Conservation (phyloP, 2,113 vertebrate species). For the Menidia beryllina region DNA sequence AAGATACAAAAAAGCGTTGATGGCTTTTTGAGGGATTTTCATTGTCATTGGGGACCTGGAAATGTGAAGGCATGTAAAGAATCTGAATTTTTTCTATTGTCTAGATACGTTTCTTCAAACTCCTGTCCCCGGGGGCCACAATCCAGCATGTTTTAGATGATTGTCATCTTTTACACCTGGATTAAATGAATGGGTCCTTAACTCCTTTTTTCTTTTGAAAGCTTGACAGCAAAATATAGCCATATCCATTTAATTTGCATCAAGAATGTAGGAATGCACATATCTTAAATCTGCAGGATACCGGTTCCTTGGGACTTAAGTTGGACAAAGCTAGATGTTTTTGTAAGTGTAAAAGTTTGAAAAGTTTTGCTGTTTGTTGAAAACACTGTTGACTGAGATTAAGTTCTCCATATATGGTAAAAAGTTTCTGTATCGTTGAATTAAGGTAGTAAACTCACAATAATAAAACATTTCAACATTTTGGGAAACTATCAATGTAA, state of each 20-base stretch:
- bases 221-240: too few species aligned
- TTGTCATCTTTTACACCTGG: too few species aligned
- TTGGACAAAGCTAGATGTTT: too few species aligned
- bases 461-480: not conserved
- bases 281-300: too few species aligned
- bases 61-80: conserved; percentile 9
- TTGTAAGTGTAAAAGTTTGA: not conserved
- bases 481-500: conserved; percentile 10
- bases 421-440: not conserved
- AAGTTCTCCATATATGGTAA: not conserved
- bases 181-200: too few species aligned
- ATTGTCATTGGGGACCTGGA: conserved; percentile 27
- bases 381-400: not conserved
- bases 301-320: too few species aligned
- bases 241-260: too few species aligned
- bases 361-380: not conserved
- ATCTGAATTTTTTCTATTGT: conserved; percentile 2
- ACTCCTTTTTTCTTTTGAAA: too few species aligned
- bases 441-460: not conserved
- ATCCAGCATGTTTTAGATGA: too few species aligned
- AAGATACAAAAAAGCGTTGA: conserved; percentile 56
- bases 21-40: conserved; percentile 27
- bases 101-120: too few species aligned
- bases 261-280: too few species aligned
- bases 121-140: too few species aligned